phyloP scores from a whole-genome alignment of 2,113 vertebrate species.

The Strigops habroptila region DNA sequence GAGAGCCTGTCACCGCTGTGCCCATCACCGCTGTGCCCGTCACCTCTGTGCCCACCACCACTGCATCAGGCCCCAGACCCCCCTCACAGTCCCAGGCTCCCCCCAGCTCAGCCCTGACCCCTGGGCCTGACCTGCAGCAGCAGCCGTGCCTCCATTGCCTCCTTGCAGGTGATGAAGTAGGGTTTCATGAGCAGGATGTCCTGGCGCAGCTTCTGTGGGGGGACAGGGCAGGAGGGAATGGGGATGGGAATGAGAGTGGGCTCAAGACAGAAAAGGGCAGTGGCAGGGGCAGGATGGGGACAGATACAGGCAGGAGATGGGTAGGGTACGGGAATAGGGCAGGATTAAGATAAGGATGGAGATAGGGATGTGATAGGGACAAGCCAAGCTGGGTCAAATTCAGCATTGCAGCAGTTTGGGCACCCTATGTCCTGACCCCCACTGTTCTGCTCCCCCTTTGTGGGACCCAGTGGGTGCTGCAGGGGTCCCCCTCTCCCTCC shows the following conservation, averaged over 20 bases:
- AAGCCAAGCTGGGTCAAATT: not conserved
- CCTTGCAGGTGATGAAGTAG: conserved; percentile 96
- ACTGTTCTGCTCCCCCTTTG: too few relatives aligned
- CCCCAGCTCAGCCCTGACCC: not conserved
- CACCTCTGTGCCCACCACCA: rapidly evolving
- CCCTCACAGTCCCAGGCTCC: not conserved
- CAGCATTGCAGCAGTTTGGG: not conserved
- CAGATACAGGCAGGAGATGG: not conserved
- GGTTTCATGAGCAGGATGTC: conserved; percentile 98
- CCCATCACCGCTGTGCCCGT: rapidly evolving
- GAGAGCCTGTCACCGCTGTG: rapidly evolving
- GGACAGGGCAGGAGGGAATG: not conserved
- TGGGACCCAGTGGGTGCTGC: not conserved
- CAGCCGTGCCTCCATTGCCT: conserved; percentile 93
- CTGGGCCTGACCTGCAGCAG: conserved; percentile 82
- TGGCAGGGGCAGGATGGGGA: not conserved
- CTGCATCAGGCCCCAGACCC: rapidly evolving
- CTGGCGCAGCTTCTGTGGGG: conserved; percentile 91
- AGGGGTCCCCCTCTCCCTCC: not conserved
- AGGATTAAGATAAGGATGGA: not conserved
- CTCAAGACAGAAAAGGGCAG: not conserved
- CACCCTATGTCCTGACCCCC: not conserved
- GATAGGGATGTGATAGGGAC: not conserved
- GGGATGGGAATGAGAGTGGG: not conserved
- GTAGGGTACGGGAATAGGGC: not conserved